phyloP scores from a whole-genome alignment of 2,113 vertebrate genomes.

The Calyptommatus sinebrachiatus region DNA sequence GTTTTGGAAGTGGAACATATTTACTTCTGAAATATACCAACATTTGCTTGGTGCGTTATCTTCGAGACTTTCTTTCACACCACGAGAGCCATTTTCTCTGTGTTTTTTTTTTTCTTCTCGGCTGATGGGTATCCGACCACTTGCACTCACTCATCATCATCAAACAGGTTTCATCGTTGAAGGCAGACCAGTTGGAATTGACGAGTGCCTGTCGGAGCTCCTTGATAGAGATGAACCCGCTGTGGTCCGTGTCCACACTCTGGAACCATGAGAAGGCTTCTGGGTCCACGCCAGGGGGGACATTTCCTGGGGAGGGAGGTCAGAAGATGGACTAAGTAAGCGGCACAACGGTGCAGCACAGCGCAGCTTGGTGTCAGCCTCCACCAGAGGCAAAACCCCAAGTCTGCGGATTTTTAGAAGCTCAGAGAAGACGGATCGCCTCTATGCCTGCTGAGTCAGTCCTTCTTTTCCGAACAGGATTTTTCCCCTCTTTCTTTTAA shows the following conservation, averaged over 20 bases:
- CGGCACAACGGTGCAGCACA: not conserved
- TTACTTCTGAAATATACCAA: too few relatives aligned
- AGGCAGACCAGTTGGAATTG: conserved; percentile 92
- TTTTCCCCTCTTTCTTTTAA: not conserved
- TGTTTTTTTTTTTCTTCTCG: too few relatives aligned
- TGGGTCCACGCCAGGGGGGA: conserved; percentile 81
- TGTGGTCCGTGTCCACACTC: conserved; percentile 83
- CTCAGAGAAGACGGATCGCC: not conserved
- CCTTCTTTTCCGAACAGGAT: fast-evolving
- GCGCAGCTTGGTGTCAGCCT: not conserved
- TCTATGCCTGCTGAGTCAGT: not conserved
- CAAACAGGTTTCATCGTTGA: conserved; percentile 91
- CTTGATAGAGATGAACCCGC: conserved; percentile 86
- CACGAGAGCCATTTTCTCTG: too few relatives aligned
- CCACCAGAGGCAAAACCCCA: fast-evolving
- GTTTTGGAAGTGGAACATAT: too few relatives aligned
- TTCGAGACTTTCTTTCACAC: too few relatives aligned
- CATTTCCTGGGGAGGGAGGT: conserved; percentile 63
- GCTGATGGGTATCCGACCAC: not conserved
- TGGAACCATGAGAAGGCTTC: conserved; percentile 95
- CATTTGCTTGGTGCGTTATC: too few relatives aligned
- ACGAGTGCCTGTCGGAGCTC: conserved; percentile 92
- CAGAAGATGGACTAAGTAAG: not conserved
- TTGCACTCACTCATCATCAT: conserved; percentile 94
- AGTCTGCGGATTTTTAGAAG: fast-evolving